Percentiles rank a stretch among this genome's conserved stretches.
Conservation (phyloP, 1,140 invertebrate genomes). For the Phymastichus coffea region DNA sequence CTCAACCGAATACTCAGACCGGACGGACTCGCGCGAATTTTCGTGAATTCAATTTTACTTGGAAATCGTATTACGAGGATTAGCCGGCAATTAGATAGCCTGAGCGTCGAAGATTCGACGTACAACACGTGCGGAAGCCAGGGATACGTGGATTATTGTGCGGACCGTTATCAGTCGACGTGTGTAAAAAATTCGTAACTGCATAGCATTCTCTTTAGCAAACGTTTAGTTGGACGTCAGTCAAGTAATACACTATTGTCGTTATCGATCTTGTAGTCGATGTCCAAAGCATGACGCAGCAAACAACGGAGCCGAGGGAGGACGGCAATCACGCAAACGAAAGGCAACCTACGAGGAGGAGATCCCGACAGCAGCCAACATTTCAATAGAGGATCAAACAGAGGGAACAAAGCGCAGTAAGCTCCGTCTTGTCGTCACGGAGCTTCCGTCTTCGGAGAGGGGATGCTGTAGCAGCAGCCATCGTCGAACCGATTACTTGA, state of each 20-base stretch:
- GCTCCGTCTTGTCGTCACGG: constrained; percentile 28
- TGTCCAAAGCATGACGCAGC: too few species aligned
- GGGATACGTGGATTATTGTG: constrained; percentile 34
- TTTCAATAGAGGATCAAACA: too few species aligned
- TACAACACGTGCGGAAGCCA: not conserved
- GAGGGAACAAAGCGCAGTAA: too few species aligned
- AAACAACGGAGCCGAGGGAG: too few species aligned
- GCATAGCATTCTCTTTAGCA: too few species aligned
- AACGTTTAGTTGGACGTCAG: too few species aligned
- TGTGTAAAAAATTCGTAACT: too few species aligned
- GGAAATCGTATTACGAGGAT: constrained; percentile 38
- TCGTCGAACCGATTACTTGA: not conserved
- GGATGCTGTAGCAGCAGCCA: too few species aligned
- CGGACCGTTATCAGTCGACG: constrained; percentile 29
- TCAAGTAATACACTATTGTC: too few species aligned
- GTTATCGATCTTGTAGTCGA: too few species aligned
- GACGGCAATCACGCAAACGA: not conserved
- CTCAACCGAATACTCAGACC: not conserved
- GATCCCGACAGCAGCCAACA: too few species aligned
- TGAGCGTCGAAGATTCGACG: constrained; percentile 29
- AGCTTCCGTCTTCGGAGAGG: too few species aligned
- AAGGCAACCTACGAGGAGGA: not conserved
- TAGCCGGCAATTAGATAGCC: constrained; percentile 31
- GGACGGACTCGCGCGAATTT: constrained; percentile 2
- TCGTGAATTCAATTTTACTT: constrained; percentile 38